Conservation (phyloP, 2,888 invertebrate species). For the Pseudoips prasinana region DNA sequence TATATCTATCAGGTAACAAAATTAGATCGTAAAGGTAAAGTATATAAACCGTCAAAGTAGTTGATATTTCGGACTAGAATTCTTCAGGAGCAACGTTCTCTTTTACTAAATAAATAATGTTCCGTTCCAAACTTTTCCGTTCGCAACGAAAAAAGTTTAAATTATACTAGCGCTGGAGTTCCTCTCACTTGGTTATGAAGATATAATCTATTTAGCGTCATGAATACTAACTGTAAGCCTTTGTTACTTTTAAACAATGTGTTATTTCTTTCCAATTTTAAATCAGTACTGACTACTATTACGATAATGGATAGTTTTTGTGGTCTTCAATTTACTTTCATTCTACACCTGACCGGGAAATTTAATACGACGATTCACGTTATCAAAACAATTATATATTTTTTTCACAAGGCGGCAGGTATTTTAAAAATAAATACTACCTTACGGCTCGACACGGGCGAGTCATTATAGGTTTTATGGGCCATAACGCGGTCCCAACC, state of each 20-base stretch:
- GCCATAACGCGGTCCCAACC: conserved; percentile 54
- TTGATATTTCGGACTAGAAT: too few species aligned
- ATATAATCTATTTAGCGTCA: conserved; percentile 27
- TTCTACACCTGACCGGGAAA: conserved; percentile 13
- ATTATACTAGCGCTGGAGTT: conserved; percentile 19
- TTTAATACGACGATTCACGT: conserved; percentile 14
- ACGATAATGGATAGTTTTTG: too few species aligned
- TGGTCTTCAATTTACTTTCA: too few species aligned
- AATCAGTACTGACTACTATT: too few species aligned
- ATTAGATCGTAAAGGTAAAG: too few species aligned
- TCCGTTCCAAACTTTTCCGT: conserved; percentile 21
- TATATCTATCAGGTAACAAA: too few species aligned
- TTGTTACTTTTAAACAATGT: conserved; percentile 2
- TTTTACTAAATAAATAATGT: conserved; percentile 25
- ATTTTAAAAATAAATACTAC: conserved; percentile 42
- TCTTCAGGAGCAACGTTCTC: too few species aligned
- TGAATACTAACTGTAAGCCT: conserved; percentile 28
- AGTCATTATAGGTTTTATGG: conserved; percentile 56
- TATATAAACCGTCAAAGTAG: too few species aligned
- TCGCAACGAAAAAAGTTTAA: conserved; percentile 19
- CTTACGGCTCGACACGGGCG: conserved; percentile 34
- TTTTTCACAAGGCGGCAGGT: conserved; percentile 24
- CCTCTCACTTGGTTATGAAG: conserved; percentile 21
- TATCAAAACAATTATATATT: conserved; percentile 26
- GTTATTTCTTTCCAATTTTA: too few species aligned